Percentiles rank a stretch among this genome's conserved stretches.
These are phyloP conservation scores for Dicycla oo DNA, from an alignment of 2,888 invertebrate genomes.

Conservation along the genomic window DNA sequence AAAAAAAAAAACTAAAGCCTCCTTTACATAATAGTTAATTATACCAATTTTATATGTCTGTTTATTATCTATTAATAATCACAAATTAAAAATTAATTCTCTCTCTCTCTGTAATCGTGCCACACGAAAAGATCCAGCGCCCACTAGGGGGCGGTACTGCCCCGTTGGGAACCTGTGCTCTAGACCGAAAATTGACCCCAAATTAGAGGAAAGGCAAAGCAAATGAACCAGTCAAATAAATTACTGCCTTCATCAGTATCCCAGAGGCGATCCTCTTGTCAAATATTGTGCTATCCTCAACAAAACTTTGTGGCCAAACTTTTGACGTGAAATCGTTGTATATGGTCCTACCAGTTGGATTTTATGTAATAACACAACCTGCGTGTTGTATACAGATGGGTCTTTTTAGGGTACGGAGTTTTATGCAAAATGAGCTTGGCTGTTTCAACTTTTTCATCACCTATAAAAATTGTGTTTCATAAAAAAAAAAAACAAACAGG, in stretches of 20 bases:
- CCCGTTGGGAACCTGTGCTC: no score
- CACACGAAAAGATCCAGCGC: no score
- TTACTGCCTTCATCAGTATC: constrained; percentile 11
- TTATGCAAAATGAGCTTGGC: not conserved
- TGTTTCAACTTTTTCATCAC: not conserved
- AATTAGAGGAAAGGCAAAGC: not conserved
- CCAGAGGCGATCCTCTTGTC: constrained; percentile 3
- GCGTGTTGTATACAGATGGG: not conserved
- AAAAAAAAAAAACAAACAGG: not conserved
- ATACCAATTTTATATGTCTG: no score
- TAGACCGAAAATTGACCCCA: not conserved
- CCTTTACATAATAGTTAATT: no score
- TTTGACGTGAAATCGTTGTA: constrained; percentile 8
- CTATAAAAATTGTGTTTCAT: not conserved
- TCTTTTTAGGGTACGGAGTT: not conserved
- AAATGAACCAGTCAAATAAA: not conserved
- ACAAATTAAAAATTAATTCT: no score
- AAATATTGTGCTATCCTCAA: constrained; percentile 42
- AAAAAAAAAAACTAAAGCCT: no score
- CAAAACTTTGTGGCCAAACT: constrained; percentile 33
- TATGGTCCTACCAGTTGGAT: not conserved
- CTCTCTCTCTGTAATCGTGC: no score
- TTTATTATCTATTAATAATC: no score
- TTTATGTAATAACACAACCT: constrained; percentile 9
- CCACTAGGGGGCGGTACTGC: no score